Base-by-base conservation (phyloP, 2,888 invertebrate genomes). In the Arge pagana region DNA sequence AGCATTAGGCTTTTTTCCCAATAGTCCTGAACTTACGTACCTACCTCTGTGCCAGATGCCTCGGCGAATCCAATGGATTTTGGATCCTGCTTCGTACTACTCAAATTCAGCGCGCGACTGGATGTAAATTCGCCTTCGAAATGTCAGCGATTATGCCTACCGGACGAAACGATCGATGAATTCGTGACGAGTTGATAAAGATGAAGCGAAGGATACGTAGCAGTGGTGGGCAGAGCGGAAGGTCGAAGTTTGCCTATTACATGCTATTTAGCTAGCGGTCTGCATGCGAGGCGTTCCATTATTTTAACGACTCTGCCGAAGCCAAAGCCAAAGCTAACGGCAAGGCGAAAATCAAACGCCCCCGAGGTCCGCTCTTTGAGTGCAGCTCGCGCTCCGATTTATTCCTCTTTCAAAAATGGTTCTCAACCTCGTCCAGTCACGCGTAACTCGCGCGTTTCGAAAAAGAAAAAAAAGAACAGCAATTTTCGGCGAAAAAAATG, bases 261-360 rank as follows among this genome's bases (percentile, higher is more conserved):
- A 66, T 68, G 72, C 68, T 65, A 69, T 70, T 73, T 71, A 70
- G 63, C 64, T 63, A 65, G 66, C 67, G 64, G 64, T 60, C 66
- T 57, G 60, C 59, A 60, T 66, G 63, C 67, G 64, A 60, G 61
- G 60, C 59, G 65, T 66, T 66, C 64, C 66, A 70, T 73, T 71
- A 71, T 70, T 73, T 73, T 73, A 69, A 71, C 68, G 67, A 67
- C 71, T 66, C 60, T 62, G 63, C 65, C 66, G 66, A 69, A 68
- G 65, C 68, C 67, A 66, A 68, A 65, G 55, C 64, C 60, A 63
- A 26, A 26, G 28, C 18, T 30, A 35, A 45, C 21, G n/a, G n/a
- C n/a, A n/a, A n/a, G n/a, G 31, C 45, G 33, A 45, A 45, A 45
- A 21, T 24, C 45, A 33, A 45, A 45, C 33, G 45, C 33, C 45